These are phyloP conservation scores for Chrosomus eos DNA, from an alignment of 2,797 vertebrate genomes.

Conservation along the genomic window DNA sequence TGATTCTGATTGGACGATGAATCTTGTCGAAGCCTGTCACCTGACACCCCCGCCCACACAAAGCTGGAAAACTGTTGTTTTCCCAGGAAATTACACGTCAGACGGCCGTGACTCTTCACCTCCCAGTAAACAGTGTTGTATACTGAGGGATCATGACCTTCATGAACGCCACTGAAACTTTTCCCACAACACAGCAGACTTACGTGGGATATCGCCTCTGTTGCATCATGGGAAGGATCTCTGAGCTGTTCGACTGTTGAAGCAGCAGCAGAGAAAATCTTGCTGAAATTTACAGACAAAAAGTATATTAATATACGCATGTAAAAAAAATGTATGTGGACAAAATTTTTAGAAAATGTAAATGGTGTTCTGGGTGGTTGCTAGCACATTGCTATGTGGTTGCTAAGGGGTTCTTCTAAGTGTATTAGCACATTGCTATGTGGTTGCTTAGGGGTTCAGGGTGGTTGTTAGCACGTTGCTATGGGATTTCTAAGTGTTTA, in stretches of 20 bases:
- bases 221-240: slow-evolving; percentile 90
- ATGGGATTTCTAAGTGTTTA: not conserved
- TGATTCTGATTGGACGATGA: not conserved
- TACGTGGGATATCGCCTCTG: slow-evolving; percentile 93
- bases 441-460: not conserved
- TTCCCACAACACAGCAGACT: slow-evolving; percentile 61
- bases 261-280: slow-evolving; percentile 87
- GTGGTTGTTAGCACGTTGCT: not conserved
- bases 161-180: slow-evolving; percentile 26
- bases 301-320: not conserved
- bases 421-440: not conserved
- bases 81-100: slow-evolving; percentile 50
- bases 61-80: not conserved
- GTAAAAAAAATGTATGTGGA: not conserved
- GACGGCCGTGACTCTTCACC: slow-evolving; percentile 64
- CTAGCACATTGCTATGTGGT: not conserved
- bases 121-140: slow-evolving; percentile 41
- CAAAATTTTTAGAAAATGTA: not conserved
- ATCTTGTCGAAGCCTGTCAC: not conserved
- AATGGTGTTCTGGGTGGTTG: not conserved
- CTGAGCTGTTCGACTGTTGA: slow-evolving; percentile 78
- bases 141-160: slow-evolving; percentile 34
- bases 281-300: slow-evolving; percentile 76
- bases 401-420: not conserved
- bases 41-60: not conserved